A percentile compares a stretch with the other conserved stretches of the same genome.
phyloP scores from a whole-genome alignment of 37 sponge, comb jelly and placozoan genomes.

The Haliclona indistincta region DNA sequence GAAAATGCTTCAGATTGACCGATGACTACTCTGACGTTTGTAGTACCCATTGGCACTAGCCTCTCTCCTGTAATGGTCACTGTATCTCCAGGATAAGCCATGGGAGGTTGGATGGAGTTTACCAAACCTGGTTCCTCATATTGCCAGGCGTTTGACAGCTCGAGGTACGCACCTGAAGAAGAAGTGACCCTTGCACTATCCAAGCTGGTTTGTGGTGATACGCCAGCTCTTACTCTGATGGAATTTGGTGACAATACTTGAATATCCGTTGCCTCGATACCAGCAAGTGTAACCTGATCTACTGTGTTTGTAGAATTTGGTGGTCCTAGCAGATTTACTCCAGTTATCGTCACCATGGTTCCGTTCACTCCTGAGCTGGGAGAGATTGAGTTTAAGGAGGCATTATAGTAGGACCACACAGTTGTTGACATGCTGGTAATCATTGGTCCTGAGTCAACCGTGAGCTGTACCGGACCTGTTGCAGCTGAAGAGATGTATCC shows the following conservation, averaged over 20 bases:
- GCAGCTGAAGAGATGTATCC: slow-evolving; percentile 8
- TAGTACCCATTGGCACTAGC: slow-evolving; percentile 11
- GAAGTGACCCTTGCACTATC: slow-evolving; percentile 19
- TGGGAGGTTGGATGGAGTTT: slow-evolving; percentile 1
- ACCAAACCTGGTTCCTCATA: slow-evolving; percentile 42
- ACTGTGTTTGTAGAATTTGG: background rate
- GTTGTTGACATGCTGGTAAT: slow-evolving; percentile 5
- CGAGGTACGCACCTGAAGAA: slow-evolving; percentile 46
- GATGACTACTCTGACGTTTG: slow-evolving; percentile 24
- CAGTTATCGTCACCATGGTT: slow-evolving; percentile 53
- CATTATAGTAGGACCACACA: slow-evolving; percentile 46
- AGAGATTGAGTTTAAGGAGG: slow-evolving; percentile 9
- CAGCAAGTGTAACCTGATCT: slow-evolving; percentile 27
- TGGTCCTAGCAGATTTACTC: slow-evolving; percentile 39
- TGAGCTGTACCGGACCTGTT: slow-evolving; percentile 28
- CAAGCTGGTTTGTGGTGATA: background rate
- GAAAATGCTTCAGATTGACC: slow-evolving; percentile 28
- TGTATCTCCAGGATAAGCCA: slow-evolving; percentile 31
- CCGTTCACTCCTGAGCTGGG: slow-evolving; percentile 61
- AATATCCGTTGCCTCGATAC: background rate
- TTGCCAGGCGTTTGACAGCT: slow-evolving; percentile 34
- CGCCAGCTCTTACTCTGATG: slow-evolving; percentile 29
- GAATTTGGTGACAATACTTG: background rate
- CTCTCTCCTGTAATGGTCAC: slow-evolving; percentile 26
- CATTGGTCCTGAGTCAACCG: slow-evolving; percentile 10